These are phyloP conservation scores for Lophotis ruficrista DNA, from an alignment of 2,113 vertebrate genomes.

Conservation along the genomic window DNA sequence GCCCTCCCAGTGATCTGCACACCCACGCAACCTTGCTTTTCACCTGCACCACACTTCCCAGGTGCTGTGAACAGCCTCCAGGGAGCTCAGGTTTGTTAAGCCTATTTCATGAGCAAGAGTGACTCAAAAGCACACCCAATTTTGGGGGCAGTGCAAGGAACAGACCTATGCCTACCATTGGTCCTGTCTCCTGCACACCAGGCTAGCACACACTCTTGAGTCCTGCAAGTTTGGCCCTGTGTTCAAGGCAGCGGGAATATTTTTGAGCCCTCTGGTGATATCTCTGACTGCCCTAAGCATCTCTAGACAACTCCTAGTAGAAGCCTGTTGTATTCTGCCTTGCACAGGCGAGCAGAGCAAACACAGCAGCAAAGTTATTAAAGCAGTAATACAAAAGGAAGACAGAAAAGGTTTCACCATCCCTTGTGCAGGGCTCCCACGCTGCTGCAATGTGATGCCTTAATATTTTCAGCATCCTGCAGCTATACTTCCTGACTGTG, in stretches of 20 bases:
- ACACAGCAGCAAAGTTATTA: background rate
- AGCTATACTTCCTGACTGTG: background rate
- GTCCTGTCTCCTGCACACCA: background rate
- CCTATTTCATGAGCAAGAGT: background rate
- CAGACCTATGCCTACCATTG: background rate
- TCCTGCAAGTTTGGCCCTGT: background rate
- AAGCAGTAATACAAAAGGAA: background rate
- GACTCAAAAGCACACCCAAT: background rate
- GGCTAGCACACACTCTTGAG: accelerated
- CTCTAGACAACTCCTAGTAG: background rate
- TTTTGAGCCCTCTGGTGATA: background rate
- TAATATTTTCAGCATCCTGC: background rate
- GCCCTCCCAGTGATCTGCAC: background rate
- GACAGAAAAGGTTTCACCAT: background rate
- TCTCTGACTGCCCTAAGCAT: background rate
- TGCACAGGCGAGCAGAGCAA: background rate
- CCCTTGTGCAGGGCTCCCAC: background rate
- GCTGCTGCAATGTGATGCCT: background rate
- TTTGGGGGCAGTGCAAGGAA: background rate
- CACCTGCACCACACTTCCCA: background rate
- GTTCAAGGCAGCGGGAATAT: background rate
- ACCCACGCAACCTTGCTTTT: accelerated
- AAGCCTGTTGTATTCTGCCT: background rate
- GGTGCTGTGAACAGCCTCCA: background rate
- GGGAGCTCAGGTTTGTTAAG: background rate